phyloP scores from a whole-genome alignment of 53 echinoderm and acorn worm genomes.

The Mesocentrotus franciscanus region DNA sequence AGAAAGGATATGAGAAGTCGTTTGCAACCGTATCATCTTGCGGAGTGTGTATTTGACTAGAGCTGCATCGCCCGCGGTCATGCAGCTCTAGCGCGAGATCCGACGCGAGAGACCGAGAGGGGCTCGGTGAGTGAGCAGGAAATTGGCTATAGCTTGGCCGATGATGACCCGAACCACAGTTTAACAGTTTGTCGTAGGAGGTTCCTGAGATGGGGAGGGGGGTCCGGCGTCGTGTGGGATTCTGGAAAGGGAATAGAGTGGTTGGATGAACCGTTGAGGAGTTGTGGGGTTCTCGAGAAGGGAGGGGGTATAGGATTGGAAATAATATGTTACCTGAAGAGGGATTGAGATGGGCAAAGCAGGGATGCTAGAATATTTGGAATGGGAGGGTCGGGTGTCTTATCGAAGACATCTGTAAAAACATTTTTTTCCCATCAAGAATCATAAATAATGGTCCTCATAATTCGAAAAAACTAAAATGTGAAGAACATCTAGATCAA shows the following conservation, averaged over 20 bases:
- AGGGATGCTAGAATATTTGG: not conserved
- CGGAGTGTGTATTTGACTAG: slow-evolving; percentile 57
- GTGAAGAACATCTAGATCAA: too few species aligned
- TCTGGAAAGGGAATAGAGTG: not conserved
- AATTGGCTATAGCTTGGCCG: slow-evolving; percentile 22
- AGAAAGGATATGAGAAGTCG: slow-evolving; percentile 51
- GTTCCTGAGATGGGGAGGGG: not conserved
- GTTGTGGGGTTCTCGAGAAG: too few species aligned
- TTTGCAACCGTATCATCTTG: slow-evolving; percentile 57
- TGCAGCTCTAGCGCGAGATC: slow-evolving; percentile 49
- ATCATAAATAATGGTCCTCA: too few species aligned
- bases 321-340: too few species aligned
- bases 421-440: too few species aligned
- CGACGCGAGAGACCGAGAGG: not conserved
- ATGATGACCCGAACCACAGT: not conserved
- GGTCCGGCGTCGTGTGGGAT: not conserved
- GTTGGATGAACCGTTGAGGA: too few species aligned
- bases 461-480: too few species aligned
- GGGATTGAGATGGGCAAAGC: not conserved
- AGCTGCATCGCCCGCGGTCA: slow-evolving; percentile 50
- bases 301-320: too few species aligned
- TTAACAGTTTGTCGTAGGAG: not conserved
- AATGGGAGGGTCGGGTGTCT: too few species aligned
- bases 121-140: not conserved
- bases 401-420: too few species aligned